Evolutionary conservation across 2,888 invertebrate species (phyloP).

Genomic region (Apamea anceps): DNA sequence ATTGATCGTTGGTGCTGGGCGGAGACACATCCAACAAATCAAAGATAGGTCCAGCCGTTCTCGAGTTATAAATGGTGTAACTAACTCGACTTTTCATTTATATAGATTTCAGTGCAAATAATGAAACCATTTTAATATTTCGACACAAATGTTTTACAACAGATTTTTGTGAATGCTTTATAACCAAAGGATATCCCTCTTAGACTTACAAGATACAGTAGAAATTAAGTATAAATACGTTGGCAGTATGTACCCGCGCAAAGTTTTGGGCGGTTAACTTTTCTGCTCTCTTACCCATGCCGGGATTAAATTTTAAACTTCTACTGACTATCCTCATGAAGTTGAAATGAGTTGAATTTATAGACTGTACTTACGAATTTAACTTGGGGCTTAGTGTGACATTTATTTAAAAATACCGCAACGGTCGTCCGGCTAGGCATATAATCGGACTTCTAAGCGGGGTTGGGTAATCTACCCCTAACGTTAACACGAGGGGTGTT

Average conservation of each 20-base stretch:
- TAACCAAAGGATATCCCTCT: slow-evolving; percentile 15
- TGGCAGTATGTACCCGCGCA: slow-evolving; percentile 61
- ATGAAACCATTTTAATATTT: neutral
- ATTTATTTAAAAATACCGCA: slow-evolving; percentile 53
- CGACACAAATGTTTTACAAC: neutral
- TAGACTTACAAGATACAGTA: slow-evolving; percentile 49
- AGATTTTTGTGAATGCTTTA: slow-evolving; percentile 8
- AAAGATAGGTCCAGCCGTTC: too few relatives aligned
- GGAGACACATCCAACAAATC: too few relatives aligned
- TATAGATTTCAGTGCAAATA: neutral
- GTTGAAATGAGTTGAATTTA: slow-evolving; percentile 85
- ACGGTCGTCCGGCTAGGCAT: slow-evolving; percentile 6
- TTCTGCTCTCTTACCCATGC: slow-evolving; percentile 83
- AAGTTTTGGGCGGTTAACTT: slow-evolving; percentile 86
- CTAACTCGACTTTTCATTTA: too few relatives aligned
- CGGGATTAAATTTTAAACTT: slow-evolving; percentile 87
- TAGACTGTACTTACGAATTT: slow-evolving; percentile 76
- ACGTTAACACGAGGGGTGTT: slow-evolving; percentile 27
- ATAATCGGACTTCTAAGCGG: slow-evolving; percentile 40
- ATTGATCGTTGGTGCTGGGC: too few relatives aligned
- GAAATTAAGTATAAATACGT: slow-evolving; percentile 67
- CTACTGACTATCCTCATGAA: slow-evolving; percentile 83
- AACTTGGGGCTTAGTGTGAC: slow-evolving; percentile 65
- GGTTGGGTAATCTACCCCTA: slow-evolving; percentile 25
- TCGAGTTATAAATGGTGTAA: too few relatives aligned